phyloP scores from a whole-genome alignment of 2,113 vertebrate species.

The Corvus hawaiiensis region DNA sequence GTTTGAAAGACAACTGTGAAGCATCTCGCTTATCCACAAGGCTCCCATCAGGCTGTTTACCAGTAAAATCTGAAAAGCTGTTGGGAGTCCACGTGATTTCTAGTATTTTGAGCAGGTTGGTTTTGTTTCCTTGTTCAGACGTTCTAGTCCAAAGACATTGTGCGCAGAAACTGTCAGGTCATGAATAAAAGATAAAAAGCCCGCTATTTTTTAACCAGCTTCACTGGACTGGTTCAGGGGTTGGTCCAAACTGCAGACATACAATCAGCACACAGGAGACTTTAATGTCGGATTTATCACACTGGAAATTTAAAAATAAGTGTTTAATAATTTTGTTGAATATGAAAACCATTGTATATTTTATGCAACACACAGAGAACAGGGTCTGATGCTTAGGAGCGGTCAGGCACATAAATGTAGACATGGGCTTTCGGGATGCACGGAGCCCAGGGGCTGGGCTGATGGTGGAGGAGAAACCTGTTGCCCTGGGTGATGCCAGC shows the following conservation, averaged over 20 bases:
- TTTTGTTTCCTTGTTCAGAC: neutral
- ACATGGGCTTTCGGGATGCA: neutral
- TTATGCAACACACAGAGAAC: fast-evolving
- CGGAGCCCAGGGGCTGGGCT: neutral
- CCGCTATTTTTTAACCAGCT: neutral
- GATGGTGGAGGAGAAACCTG: neutral
- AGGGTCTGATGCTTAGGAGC: neutral
- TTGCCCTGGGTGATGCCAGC: neutral
- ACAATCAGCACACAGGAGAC: neutral
- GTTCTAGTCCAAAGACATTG: neutral
- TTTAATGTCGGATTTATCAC: fast-evolving
- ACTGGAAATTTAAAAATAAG: neutral
- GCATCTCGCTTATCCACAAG: neutral
- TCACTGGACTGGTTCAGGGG: neutral
- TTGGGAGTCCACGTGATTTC: neutral
- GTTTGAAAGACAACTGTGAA: neutral
- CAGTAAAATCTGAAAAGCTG: neutral
- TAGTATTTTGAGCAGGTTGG: neutral
- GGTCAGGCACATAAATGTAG: fast-evolving
- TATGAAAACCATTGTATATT: fast-evolving
- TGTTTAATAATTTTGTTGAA: neutral
- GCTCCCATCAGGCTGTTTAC: neutral
- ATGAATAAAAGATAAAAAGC: slow-evolving; percentile 5
- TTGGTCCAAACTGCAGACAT: neutral
- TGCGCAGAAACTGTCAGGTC: neutral